Conservation (phyloP, 2,113 vertebrate genomes). For the Tyto alba region DNA sequence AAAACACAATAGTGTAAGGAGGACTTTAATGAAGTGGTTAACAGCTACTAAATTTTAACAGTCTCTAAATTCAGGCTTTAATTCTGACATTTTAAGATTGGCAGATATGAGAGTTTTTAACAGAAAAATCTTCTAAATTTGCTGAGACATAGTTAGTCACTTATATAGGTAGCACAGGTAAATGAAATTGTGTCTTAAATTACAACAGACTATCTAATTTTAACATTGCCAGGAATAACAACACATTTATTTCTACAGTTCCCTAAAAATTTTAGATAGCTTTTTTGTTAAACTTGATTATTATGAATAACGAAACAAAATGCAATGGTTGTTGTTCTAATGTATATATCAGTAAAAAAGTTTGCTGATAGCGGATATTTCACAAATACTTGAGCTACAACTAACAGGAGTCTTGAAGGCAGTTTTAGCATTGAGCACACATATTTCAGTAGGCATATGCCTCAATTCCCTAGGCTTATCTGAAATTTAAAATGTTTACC, state of each 20-base stretch:
- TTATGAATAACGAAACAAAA: not conserved
- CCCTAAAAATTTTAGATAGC: not conserved
- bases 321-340: not conserved
- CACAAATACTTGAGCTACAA: not conserved
- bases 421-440: not conserved
- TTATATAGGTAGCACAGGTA: not conserved
- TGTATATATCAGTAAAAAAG: not conserved
- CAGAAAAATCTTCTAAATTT: not conserved
- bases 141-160: not conserved
- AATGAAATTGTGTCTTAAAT: not conserved
- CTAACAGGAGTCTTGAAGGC: not conserved
- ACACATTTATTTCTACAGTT: not conserved
- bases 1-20: not conserved
- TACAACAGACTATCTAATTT: not conserved
- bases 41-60: not conserved
- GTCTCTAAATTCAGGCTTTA: not conserved
- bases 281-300: not conserved
- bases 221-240: not conserved
- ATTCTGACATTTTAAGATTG: not conserved
- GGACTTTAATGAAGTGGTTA: not conserved
- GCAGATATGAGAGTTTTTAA: not conserved
- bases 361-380: rapidly evolving
- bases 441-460: not conserved
- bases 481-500: not conserved
- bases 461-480: not conserved